These are phyloP conservation scores for Chromoteleia sp. DNA, from an alignment of 2,888 invertebrate species.

Conservation along the genomic window DNA sequence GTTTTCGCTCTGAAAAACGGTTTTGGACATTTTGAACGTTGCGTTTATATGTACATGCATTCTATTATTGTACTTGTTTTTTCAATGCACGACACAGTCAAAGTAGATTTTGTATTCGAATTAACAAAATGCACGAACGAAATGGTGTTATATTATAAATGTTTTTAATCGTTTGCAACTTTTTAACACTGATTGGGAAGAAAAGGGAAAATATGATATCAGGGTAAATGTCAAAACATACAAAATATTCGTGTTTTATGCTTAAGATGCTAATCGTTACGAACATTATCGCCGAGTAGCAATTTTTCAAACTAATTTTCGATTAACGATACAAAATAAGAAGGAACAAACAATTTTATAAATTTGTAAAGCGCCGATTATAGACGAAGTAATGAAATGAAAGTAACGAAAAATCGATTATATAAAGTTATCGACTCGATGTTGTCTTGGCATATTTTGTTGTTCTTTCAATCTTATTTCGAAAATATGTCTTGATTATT, in stretches of 20 bases:
- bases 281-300: not conserved
- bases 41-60: too few species aligned
- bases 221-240: conserved; percentile 22
- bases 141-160: too few species aligned
- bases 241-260: conserved; percentile 19
- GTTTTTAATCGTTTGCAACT: conserved; percentile 3
- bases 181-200: not conserved
- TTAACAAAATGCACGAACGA: not conserved
- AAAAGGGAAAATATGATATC: conserved; percentile 1
- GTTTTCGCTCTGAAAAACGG: not conserved
- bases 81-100: too few species aligned
- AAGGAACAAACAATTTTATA: too few species aligned
- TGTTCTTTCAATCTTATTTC: not conserved
- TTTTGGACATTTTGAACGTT: not conserved
- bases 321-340: too few species aligned
- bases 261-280: conserved; percentile 29
- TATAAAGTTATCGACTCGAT: too few species aligned
- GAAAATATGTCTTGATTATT: not conserved
- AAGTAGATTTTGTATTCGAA: conserved; percentile 34
- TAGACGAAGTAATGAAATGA: too few species aligned
- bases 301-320: not conserved
- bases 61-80: too few species aligned
- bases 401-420: too few species aligned
- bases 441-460: too few species aligned
- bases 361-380: too few species aligned